phyloP scores from a whole-genome alignment of 2,797 vertebrate species.

The Sebastes variabilis region DNA sequence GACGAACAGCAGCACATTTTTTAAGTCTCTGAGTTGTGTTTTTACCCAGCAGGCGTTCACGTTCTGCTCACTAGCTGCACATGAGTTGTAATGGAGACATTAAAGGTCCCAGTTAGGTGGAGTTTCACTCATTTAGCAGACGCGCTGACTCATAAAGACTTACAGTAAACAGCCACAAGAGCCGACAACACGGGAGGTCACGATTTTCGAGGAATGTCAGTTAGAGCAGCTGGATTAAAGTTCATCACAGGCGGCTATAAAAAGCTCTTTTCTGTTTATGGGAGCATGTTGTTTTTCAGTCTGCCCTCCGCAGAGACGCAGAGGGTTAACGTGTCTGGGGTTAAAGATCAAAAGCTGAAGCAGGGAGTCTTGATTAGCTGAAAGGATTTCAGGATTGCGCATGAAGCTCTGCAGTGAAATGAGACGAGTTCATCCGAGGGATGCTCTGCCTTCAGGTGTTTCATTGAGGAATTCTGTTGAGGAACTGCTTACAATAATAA shows the following conservation, averaged over 20 bases:
- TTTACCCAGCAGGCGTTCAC: background rate
- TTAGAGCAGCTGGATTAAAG: slow-evolving; percentile 3
- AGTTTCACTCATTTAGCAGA: slow-evolving; percentile 22
- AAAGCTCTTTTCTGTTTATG: slow-evolving; percentile 23
- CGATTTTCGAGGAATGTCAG: background rate
- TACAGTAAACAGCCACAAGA: slow-evolving; percentile 20
- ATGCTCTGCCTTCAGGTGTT: background rate
- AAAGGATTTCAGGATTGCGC: slow-evolving; percentile 24
- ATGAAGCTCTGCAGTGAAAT: background rate
- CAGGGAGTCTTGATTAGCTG: slow-evolving; percentile 4
- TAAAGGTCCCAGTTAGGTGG: background rate
- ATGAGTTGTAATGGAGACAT: background rate
- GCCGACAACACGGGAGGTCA: slow-evolving; percentile 21
- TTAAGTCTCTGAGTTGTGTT: background rate
- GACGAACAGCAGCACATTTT: slow-evolving; percentile 3
- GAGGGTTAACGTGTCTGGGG: slow-evolving; percentile 1
- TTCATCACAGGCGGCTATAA: slow-evolving; percentile 30
- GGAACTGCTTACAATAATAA: background rate
- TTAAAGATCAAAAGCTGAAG: slow-evolving; percentile 26
- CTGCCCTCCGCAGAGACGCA: background rate
- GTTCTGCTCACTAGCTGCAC: background rate
- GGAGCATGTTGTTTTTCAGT: background rate
- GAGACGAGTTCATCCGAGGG: background rate
- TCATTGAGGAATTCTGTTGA: background rate
- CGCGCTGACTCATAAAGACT: slow-evolving; percentile 26